A percentile compares a stretch with the other conserved stretches of the same genome.
These are phyloP conservation scores for Thripadectes ignobilis DNA, from an alignment of 2,797 vertebrate species.

Conservation along the genomic window DNA sequence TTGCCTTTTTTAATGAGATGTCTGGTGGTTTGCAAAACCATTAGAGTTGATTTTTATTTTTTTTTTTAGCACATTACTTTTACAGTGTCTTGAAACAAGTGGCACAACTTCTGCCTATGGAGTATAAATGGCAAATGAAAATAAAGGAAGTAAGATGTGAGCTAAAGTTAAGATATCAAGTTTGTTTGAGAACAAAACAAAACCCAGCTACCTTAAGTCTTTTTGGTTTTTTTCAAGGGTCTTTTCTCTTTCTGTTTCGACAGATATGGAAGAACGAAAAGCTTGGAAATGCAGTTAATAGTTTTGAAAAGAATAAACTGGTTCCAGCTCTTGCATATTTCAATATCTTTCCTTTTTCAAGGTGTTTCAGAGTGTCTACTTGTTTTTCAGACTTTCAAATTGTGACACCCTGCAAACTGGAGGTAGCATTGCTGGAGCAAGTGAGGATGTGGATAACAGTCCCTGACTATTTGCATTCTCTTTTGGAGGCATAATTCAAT, in stretches of 20 bases:
- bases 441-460: accelerated
- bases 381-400: neutral
- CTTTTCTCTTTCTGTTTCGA: neutral
- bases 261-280: neutral
- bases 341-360: neutral
- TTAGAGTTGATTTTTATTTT: neutral
- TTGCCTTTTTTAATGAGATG: neutral
- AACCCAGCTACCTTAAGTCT: accelerated
- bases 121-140: neutral
- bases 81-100: neutral
- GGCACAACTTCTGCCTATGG: neutral
- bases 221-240: neutral
- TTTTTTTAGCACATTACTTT: neutral
- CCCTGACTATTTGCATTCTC: neutral
- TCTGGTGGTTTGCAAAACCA: neutral
- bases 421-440: neutral
- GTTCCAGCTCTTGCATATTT: neutral
- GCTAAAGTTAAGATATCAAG: neutral
- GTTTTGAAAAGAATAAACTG: neutral
- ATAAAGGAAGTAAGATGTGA: neutral
- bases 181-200: neutral
- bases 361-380: neutral
- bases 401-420: neutral
- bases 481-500: neutral
- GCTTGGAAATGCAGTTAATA: neutral